These are phyloP conservation scores for Silurus asotus DNA, from an alignment of 2,113 vertebrate genomes.

Conservation along the genomic window DNA sequence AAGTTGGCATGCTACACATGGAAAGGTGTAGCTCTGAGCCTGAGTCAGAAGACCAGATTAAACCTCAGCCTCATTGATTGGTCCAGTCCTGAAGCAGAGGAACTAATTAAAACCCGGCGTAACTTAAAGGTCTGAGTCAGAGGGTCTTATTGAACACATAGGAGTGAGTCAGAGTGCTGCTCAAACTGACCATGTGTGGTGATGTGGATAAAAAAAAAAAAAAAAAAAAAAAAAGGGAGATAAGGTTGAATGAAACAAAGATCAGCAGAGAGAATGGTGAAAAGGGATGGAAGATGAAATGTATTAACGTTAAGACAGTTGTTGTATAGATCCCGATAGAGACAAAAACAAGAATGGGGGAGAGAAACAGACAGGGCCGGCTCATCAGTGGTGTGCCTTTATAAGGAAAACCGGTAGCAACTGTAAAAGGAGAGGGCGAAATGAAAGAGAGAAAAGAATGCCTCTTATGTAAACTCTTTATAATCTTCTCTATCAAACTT, in stretches of 20 bases:
- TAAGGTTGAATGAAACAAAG: neutral
- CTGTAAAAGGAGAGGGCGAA: constrained; percentile 40
- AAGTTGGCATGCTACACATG: too few species aligned
- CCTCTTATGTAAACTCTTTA: constrained; percentile 70
- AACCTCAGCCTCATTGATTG: neutral
- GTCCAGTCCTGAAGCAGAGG: neutral
- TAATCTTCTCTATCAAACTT: neutral
- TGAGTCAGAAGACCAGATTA: constrained; percentile 17
- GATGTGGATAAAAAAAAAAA: constrained; percentile 6
- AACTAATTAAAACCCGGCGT: neutral
- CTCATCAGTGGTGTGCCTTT: constrained; percentile 67
- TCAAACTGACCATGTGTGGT: neutral
- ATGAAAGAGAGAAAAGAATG: constrained; percentile 59
- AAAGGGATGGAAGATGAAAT: constrained; percentile 13
- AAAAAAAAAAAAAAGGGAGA: neutral
- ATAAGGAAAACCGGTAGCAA: constrained; percentile 69
- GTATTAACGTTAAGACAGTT: neutral
- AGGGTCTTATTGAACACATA: neutral
- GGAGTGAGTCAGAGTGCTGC: constrained; percentile 20
- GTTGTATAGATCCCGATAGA: neutral
- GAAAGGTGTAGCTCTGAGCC: constrained; percentile 24
- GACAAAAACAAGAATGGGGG: constrained; percentile 14
- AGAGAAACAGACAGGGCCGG: constrained; percentile 30
- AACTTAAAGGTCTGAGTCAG: constrained; percentile 8
- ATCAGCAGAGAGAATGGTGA: neutral